phyloP scores from a whole-genome alignment of 2,797 vertebrate genomes.

The Ctenochaetus hawaiiensis region DNA sequence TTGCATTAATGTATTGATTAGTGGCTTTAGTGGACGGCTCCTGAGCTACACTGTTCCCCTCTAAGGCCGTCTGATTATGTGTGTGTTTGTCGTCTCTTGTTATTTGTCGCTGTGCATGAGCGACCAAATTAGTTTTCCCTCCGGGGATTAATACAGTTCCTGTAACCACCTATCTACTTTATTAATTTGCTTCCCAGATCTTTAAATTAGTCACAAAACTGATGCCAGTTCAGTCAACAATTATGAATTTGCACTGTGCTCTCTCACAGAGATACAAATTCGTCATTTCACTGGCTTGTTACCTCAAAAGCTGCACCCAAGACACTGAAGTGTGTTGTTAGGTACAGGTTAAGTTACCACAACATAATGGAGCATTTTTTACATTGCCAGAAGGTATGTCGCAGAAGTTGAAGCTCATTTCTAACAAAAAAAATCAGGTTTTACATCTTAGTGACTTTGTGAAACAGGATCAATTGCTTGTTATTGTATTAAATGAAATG shows the following conservation, averaged over 20 bases:
- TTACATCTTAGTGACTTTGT: neutral
- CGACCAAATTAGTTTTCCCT: neutral
- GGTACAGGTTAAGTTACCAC: neutral
- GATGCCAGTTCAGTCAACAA: neutral
- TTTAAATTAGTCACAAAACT: neutral
- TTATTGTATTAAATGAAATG: neutral
- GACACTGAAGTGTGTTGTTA: neutral
- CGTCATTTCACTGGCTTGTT: neutral
- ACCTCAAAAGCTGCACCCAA: constrained; percentile 6
- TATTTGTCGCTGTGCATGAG: neutral
- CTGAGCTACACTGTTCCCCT: neutral
- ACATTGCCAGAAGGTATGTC: neutral
- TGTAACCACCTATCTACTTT: neutral
- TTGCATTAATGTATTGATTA: neutral
- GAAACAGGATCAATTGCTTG: constrained; percentile 1
- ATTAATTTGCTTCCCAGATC: neutral
- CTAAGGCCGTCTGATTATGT: neutral
- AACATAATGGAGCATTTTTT: neutral
- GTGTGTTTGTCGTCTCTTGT: neutral
- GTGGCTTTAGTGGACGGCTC: neutral
- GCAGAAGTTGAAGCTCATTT: neutral
- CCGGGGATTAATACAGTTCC: neutral
- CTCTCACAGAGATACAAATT: neutral
- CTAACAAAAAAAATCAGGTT: neutral
- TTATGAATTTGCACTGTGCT: neutral